Evolutionary conservation across 2,797 vertebrate genomes (phyloP).

Genomic region (Rachycentron canadum): DNA sequence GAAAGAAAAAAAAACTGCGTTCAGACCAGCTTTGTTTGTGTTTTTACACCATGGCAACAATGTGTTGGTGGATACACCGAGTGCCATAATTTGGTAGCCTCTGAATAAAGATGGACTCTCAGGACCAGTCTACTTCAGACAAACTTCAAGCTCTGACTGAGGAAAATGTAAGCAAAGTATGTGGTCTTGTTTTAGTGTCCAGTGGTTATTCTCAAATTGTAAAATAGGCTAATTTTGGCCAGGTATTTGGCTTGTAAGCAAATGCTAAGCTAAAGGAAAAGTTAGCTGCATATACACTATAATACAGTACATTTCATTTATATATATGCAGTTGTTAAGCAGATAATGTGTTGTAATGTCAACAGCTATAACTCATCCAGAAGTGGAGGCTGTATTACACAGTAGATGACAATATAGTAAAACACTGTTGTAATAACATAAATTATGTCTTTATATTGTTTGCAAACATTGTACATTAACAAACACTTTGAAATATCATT

Average conservation of each 20-base stretch:
- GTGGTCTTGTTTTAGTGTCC: not conserved
- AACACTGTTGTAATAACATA: no score
- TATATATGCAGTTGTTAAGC: no score
- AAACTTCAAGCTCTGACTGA: conserved; percentile 58
- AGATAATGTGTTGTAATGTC: not conserved
- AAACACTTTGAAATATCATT: not conserved
- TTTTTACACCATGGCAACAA: conserved; percentile 69
- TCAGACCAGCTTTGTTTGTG: not conserved
- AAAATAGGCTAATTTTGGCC: not conserved
- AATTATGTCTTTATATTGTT: no score
- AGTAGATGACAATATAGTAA: no score
- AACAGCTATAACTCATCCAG: not conserved
- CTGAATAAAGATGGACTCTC: conserved; percentile 74
- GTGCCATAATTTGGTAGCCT: not conserved
- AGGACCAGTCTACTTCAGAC: conserved; percentile 10
- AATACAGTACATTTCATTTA: not conserved
- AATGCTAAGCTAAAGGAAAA: not conserved
- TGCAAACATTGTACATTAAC: not conserved
- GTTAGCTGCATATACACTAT: not conserved
- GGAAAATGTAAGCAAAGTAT: conserved; percentile 68
- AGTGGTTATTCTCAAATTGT: no score
- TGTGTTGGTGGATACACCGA: conserved; percentile 60
- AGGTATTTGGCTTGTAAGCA: not conserved
- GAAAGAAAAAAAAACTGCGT: not conserved
- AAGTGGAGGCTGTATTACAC: not conserved